Evolutionary conservation across 2,797 vertebrate genomes (phyloP).

Genomic region (Muscicapa striata): DNA sequence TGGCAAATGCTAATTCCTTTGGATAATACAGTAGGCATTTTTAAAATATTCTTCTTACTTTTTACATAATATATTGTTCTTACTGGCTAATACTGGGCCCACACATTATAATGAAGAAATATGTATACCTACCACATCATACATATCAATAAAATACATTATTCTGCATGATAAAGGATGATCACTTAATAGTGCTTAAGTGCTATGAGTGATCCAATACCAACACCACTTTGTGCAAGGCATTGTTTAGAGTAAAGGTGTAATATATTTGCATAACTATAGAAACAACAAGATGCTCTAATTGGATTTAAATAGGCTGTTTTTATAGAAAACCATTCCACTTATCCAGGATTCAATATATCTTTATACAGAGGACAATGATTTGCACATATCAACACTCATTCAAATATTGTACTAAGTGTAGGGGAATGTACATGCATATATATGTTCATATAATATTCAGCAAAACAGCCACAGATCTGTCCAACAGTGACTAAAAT

Average conservation of each 20-base stretch:
- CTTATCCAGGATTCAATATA: neutral
- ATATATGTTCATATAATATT: neutral
- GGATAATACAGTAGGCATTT: constrained; percentile 32
- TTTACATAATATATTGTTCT: constrained; percentile 27
- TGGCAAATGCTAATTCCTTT: constrained; percentile 56
- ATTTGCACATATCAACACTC: neutral
- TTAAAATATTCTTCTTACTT: constrained; percentile 24
- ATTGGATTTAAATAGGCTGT: neutral
- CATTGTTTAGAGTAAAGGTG: neutral
- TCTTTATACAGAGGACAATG: neutral
- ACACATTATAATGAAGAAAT: neutral
- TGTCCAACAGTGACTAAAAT: neutral
- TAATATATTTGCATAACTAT: neutral
- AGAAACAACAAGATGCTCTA: neutral
- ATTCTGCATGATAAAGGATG: neutral
- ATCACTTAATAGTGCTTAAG: neutral
- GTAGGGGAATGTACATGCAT: neutral
- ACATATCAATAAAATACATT: neutral
- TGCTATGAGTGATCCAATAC: neutral
- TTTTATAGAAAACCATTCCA: neutral
- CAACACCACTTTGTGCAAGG: neutral
- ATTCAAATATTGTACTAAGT: neutral
- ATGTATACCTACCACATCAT: neutral
- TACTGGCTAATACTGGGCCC: neutral
- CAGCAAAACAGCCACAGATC: neutral